Evolutionary conservation across 64 coral and sea anemone genomes (phyloP), one percentile per base, ranked within the genome.

Genomic region (Porites lutea): DNA sequence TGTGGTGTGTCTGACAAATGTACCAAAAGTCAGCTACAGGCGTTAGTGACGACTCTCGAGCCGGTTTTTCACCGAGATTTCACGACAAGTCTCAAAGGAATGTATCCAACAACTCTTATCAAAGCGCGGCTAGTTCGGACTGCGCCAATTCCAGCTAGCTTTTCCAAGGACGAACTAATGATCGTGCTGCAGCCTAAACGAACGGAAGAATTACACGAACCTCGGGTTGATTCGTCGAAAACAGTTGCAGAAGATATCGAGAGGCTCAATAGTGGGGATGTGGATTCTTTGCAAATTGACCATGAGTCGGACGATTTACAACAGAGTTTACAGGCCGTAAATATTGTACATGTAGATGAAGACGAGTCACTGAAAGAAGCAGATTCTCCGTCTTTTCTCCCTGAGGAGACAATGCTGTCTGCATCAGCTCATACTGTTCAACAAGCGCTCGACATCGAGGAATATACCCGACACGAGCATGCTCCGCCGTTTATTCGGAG

Each of bases 11-110:
- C 97, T 9, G 97, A 96, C 19, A 99, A 94, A 88, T 96, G 91
- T 65, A 89, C 83, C 55, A 95, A 94, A 50, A 78, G 76, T 16
- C 94, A 96, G 69, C 79, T 99, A 57, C 75, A 88, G 57, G 83
- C 91, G 1, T 83, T 99, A 49, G 53, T 93, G 55, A 99, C 97
- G 15, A 96, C 88, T 20, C 77, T 99, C 65, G 94, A 99, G 78
- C 97, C 97, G 45, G 97, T 99, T 21, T 99, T 99, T 89, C 97
- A 99, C 83, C 50, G 97, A 49, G 97, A 99, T 89, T 99, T 99
- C 76, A 78, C 90, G 2, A 61, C 85, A 47, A 91, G 93, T 74
- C 92, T 99, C 14, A 85, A 87, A 72, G 97, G 97, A 59, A 91
- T 52, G 5, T 99, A 99, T 65, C 97, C 97, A 23, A 92, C 91